Evolutionary conservation across 2,797 vertebrate species (phyloP), one percentile per base, ranked within the genome.

Genomic region (Silurus lanzhouensis): DNA sequence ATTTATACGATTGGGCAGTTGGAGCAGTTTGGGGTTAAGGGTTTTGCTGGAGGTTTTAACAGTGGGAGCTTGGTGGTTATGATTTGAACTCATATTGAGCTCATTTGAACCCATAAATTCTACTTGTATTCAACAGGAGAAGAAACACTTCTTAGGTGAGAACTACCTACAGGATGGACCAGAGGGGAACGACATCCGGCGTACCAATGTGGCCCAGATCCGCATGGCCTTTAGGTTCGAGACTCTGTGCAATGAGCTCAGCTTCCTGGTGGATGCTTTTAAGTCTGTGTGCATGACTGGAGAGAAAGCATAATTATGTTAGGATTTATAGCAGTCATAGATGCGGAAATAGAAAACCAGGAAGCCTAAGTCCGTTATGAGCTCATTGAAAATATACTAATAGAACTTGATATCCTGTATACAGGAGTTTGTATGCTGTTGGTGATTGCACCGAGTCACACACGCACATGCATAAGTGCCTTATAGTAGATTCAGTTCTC

Each of bases 201-300:
- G 95, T 91, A 98, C 98, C 74, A 99, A 99, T 1, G 98, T 99
- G 76, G 97, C 98, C 2, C 97, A 99, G 90, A 99, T 99, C 93
- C 97, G 98, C 78, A 95, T 99, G 96, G 95, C 98, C 57, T 99
- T 96, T 93, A 96, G 98, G 79, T 92, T 97, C 0, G 98, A 99
- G 94, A 98, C 96, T 0, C 90, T 99, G 86, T 96, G 97, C 91
- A 98, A 99, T 3, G 98, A 99, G 92, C 96, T 99, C 84, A 97
- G 97, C 86, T 97, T 99, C 89, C 93, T 99, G 25, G 95, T 97
- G 72, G 97, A 99, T 0, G 97, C 96, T 0, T 94, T 98, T 91
- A 97, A 97, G 89, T 92, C 95, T 0, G 95, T 96, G 38, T 90
- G 89, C 6, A 89, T 91, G 68, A 85, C 74, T 60, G 89, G 90